Evolutionary conservation across 2,888 invertebrate species (phyloP).

Genomic region (Elegia similella): DNA sequence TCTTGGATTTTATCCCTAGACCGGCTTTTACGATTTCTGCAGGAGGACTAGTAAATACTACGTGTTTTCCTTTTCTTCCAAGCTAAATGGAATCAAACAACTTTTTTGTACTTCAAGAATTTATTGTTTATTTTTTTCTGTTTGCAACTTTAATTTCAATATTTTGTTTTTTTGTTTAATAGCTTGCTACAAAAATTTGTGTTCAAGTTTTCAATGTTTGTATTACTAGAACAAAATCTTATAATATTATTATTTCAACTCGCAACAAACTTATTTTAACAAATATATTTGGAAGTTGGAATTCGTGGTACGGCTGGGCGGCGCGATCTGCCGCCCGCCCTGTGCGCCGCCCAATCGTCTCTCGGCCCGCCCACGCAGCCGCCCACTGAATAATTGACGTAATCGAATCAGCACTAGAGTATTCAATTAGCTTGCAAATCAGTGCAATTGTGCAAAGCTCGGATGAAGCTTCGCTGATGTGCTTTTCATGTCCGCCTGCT

Average conservation of each 20-base stretch:
- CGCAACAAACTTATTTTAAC: neutral
- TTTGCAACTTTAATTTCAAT: no score
- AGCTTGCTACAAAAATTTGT: no score
- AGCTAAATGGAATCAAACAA: no score
- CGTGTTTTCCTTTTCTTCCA: no score
- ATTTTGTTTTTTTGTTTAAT: no score
- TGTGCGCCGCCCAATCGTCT: constrained; percentile 57
- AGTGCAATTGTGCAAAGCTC: constrained; percentile 52
- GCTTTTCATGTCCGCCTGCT: constrained; percentile 15
- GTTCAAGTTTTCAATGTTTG: no score
- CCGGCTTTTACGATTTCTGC: no score
- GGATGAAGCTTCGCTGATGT: neutral
- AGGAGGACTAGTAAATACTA: no score
- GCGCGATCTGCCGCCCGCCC: constrained; percentile 54
- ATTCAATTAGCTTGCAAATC: constrained; percentile 69
- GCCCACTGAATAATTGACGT: constrained; percentile 64
- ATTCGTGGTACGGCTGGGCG: constrained; percentile 46
- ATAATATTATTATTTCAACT: neutral
- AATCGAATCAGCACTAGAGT: constrained; percentile 66
- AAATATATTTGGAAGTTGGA: constrained; percentile 5
- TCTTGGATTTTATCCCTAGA: no score
- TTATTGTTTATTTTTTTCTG: no score
- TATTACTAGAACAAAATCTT: no score
- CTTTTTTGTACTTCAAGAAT: no score
- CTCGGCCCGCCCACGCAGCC: constrained; percentile 61